Evolutionary conservation across 2,797 vertebrate species (phyloP), one percentile per base, ranked within the genome.

Genomic region (Xiphophorus birchmanni): DNA sequence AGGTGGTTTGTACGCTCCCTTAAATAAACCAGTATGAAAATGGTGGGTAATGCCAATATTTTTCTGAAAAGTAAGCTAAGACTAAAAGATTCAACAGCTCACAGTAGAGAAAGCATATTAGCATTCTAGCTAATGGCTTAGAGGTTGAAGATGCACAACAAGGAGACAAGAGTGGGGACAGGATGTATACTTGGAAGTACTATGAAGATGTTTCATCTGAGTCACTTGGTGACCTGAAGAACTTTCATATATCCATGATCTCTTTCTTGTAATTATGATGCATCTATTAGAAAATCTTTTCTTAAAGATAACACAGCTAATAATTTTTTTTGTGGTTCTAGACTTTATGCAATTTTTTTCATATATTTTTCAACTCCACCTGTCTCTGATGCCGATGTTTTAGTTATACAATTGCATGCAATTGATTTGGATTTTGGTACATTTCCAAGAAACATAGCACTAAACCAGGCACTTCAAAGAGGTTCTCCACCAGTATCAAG

Each of bases 281-380:
- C 85, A 89, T 91, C 50, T 32, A 74, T 88, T 94, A 86, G 92
- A 87, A 94, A 95, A 89, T 89, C 88, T 90, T 84, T 94, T 89
- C 93, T 96, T 91, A 93, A 85, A 93, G 91, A 96, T 93, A 94
- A 90, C 77, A 65, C 82, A 89, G 80, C 84, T 91, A 96, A 32
- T 32, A 32, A 94, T 96, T 95, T 96, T 92, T 67, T 44, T 90
- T 95, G 95, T 88, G 89, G 94, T 91, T 96, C 93, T 94, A 93
- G 95, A 90, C 87, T 92, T 94, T 93, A 94, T 29, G 92, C 82
- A 88, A 94, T 95, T 94, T 92, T 95, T 92, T 91, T 86, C 94
- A 94, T 94, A 95, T 91, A 94, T 95, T 95, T 88, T 91, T 84
- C 26, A 71, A 4, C 87, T 42, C n/a, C 90, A 91, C 92, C 91